A percentile compares a stretch with the other conserved stretches of the same genome.
phyloP scores from a whole-genome alignment of 2,797 vertebrate species.

The Poeciliopsis infans region DNA sequence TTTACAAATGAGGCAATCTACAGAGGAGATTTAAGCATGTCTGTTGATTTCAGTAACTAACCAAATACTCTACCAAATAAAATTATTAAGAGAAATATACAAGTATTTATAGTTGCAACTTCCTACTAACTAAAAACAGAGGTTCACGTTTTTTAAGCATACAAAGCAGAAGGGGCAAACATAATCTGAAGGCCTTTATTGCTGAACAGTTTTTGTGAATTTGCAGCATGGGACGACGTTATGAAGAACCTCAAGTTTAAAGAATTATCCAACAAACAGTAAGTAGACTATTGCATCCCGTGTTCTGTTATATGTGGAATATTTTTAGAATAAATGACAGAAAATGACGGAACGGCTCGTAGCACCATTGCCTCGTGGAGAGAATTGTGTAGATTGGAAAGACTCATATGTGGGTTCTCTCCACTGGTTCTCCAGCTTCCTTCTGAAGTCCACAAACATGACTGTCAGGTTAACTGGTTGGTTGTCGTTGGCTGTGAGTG shows the following conservation, averaged over 20 bases:
- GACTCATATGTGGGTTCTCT: background rate
- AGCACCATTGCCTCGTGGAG: background rate
- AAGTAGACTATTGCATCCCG: background rate
- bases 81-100: background rate
- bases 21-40: background rate
- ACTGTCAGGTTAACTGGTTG: too few species aligned
- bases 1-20: background rate
- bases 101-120: background rate
- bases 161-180: background rate
- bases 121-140: background rate
- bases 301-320: background rate
- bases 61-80: background rate
- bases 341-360: background rate
- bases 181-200: background rate
- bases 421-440: too few species aligned
- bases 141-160: background rate
- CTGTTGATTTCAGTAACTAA: background rate
- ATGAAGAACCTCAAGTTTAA: fast-evolving
- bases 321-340: background rate
- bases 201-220: background rate
- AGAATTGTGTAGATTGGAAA: background rate
- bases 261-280: background rate
- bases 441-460: too few species aligned
- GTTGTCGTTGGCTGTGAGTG: background rate
- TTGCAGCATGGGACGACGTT: constrained; percentile 47